phyloP scores from a whole-genome alignment of 30 jellyfish, hydroid and myxozoan species.

The Cassiopea andromeda region DNA sequence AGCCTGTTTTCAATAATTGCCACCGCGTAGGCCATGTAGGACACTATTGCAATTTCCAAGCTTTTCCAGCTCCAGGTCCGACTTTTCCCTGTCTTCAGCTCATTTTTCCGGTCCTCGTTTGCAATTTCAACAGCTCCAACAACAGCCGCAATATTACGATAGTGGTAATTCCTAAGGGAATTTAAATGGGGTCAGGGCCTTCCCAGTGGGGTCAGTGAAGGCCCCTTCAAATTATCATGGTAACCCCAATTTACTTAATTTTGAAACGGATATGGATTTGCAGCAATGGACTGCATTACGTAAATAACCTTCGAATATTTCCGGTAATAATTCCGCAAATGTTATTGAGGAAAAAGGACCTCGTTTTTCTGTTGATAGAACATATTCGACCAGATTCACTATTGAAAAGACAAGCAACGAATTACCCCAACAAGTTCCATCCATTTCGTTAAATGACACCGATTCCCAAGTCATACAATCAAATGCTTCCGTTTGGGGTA shows the following conservation, averaged over 20 bases:
- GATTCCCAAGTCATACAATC: neutral
- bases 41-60: slow-evolving; percentile 4
- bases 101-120: neutral
- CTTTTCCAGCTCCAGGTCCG: neutral
- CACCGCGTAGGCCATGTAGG: slow-evolving; percentile 27
- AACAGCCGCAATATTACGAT: neutral
- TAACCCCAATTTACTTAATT: neutral
- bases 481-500: slow-evolving; percentile 17
- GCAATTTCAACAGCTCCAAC: neutral
- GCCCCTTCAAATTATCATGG: neutral
- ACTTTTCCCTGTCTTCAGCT: neutral
- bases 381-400: neutral
- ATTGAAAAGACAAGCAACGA: neutral
- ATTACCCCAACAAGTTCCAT: neutral
- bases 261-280: slow-evolving; percentile 2
- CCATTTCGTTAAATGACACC: slow-evolving; percentile 10
- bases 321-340: neutral
- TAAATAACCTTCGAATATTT: neutral
- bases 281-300: slow-evolving; percentile 9
- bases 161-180: neutral
- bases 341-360: neutral
- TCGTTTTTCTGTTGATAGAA: neutral
- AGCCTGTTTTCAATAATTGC: slow-evolving; percentile 19
- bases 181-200: slow-evolving; percentile 46
- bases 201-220: slow-evolving; percentile 48